Evolutionary conservation across 2,113 vertebrate species (phyloP).

Genomic region (Caretta caretta): DNA sequence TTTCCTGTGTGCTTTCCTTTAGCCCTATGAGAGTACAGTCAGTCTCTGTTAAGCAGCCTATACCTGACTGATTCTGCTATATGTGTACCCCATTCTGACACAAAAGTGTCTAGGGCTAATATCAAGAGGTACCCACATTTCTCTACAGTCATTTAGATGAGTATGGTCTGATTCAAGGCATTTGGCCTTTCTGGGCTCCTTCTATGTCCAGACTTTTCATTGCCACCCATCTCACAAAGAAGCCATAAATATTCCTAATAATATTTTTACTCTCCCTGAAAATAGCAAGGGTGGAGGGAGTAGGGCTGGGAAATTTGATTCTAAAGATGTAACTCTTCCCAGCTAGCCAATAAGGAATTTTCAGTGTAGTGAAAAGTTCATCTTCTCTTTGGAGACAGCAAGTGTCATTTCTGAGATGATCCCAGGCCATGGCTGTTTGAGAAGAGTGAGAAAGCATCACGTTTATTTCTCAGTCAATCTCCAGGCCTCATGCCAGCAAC

Average conservation of each 20-base stretch:
- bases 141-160: background rate
- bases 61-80: background rate
- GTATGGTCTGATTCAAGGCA: background rate
- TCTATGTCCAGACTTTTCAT: background rate
- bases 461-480: background rate
- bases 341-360: background rate
- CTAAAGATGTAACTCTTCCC: background rate
- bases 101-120: background rate
- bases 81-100: background rate
- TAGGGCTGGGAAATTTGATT: background rate
- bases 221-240: background rate
- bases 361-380: background rate
- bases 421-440: conserved; percentile 1
- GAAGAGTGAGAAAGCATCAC: background rate
- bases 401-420: background rate
- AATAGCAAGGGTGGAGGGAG: background rate
- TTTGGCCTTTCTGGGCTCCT: background rate
- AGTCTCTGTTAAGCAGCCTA: background rate
- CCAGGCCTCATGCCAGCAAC: background rate
- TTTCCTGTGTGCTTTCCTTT: background rate
- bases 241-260: conserved; percentile 6
- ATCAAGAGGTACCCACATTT: background rate
- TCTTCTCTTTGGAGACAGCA: background rate
- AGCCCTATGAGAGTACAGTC: background rate
- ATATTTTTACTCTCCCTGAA: background rate